A percentile compares a stretch with the other conserved stretches of the same genome.
Conservation (phyloP, 2,113 vertebrate species). For the Macroglossus sobrinus region DNA sequence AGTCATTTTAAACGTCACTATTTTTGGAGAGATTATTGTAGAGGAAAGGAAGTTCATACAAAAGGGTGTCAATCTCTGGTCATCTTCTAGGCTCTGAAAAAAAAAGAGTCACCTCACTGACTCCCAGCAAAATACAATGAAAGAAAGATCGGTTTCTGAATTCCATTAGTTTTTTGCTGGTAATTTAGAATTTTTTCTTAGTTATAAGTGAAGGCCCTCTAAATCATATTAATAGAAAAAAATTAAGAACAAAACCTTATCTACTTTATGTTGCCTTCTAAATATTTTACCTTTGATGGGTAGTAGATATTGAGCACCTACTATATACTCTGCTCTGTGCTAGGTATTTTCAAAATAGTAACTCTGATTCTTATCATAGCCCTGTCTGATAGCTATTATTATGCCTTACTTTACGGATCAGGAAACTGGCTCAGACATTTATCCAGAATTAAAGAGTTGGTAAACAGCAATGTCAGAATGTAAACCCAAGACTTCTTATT, state of each 20-base stretch:
- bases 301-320: not conserved
- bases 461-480: not conserved
- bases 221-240: not conserved
- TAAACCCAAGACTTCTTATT: not conserved
- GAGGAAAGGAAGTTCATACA: not conserved
- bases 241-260: not conserved
- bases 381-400: not conserved
- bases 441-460: not conserved
- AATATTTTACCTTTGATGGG: not conserved
- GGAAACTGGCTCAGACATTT: not conserved
- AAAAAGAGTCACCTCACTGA: not conserved
- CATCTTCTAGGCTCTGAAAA: not conserved
- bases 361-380: not conserved
- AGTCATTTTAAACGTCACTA: slow-evolving; percentile 1
- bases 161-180: not conserved
- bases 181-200: not conserved
- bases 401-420: not conserved
- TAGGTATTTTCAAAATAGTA: not conserved
- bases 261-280: not conserved
- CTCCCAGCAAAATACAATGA: not conserved
- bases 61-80: not conserved
- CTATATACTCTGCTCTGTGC: not conserved
- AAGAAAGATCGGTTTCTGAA: not conserved
- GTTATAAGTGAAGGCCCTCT: not conserved
- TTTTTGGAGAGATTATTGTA: not conserved